Evolutionary conservation across 2,113 vertebrate genomes (phyloP), one percentile per base, ranked within the genome.

Genomic region (Mirza zaza): DNA sequence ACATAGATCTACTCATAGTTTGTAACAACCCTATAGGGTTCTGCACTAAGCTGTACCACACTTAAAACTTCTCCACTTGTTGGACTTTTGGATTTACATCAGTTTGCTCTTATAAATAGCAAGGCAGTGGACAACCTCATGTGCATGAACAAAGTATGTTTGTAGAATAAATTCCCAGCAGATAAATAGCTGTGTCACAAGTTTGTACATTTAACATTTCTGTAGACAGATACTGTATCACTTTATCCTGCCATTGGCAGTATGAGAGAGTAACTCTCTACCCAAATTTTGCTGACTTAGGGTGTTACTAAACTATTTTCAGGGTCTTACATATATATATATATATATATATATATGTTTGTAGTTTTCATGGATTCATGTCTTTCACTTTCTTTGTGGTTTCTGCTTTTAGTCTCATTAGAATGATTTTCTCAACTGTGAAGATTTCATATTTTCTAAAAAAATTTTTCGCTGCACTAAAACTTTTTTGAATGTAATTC

Each of bases 41-140:
- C 93, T 91, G 17, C 42, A 34, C 15, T 50, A 79, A 93, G 71
- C 34, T 32, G 27, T 77, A 23, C 8, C 17, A 32, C 57, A 84
- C 13, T 81, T 82, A 93, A 91, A 91, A 88, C 15, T 34, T 85
- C 7, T 71, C 75, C 67, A 57, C 23, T 65, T 29, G 63, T 63
- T 65, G 36, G 75, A 29, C 21, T 57, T 91, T 95, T n/a, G 50
- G 50, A 92, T 96, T 90, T 90, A 36, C 79, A 52, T 76, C 4
- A 10, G 13, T 95, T 92, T 70, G 67, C 94, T 94, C 85, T 87
- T 83, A 81, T 34, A 88, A 39, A 94, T 42, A 63, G 75, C 6
- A 8, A 65, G 23, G 77, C n/a, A 88, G 36, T 95, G 79, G 93
- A 83, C 32, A 55, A 55, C 39, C n/a, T 92, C 36, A 59, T 34